Percentiles rank a stretch among this genome's conserved stretches.
Evolutionary conservation across 2,797 vertebrate species (phyloP).

Genomic region (Tamandua tetradactyla): DNA sequence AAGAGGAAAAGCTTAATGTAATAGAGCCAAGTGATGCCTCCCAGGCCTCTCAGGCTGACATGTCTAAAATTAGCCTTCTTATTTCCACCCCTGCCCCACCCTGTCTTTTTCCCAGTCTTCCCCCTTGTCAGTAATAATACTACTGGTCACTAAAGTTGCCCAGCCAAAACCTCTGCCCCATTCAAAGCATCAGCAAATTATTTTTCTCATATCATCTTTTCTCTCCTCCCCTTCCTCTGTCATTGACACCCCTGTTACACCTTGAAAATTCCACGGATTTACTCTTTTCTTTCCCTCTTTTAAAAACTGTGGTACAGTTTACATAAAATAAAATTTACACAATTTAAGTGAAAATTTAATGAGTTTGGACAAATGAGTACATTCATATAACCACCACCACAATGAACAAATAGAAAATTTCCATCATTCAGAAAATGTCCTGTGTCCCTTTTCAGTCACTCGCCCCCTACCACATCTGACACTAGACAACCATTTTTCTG

Average conservation of each 20-base stretch:
- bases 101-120: background rate
- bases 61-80: background rate
- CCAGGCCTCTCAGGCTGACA: background rate
- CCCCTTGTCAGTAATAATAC: background rate
- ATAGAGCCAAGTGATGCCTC: background rate
- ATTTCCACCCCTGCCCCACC: background rate
- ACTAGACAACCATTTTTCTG: background rate
- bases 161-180: background rate
- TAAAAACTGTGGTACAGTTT: too few relatives aligned
- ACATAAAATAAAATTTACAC: too few relatives aligned
- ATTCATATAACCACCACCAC: too few relatives aligned
- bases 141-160: background rate
- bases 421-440: background rate
- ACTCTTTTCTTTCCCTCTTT: background rate
- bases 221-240: background rate
- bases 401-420: background rate
- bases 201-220: background rate
- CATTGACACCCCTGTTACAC: background rate
- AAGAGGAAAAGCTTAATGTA: background rate
- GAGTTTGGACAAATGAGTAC: too few relatives aligned
- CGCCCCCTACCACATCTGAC: background rate
- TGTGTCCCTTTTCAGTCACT: background rate
- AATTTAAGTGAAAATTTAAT: too few relatives aligned
- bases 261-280: background rate
- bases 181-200: background rate